Evolutionary conservation across 2,797 vertebrate species (phyloP).

Genomic region (Zenarchopterus dispar): DNA sequence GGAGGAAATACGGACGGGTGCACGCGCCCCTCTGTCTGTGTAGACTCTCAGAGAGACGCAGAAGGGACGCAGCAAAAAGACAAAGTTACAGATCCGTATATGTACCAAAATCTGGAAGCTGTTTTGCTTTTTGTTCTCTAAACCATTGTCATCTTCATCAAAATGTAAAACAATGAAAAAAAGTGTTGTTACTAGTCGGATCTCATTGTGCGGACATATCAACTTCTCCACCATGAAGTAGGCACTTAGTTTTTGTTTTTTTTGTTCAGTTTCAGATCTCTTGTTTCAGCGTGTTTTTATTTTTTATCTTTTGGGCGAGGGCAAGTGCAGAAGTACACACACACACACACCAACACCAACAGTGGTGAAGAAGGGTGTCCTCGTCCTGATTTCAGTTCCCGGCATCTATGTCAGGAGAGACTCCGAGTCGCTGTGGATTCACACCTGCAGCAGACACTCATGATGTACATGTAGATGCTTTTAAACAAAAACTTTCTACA

Average conservation of each 20-base stretch:
- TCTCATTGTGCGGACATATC: conserved; percentile 91
- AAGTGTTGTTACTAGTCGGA: conserved; percentile 85
- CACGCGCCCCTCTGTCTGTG: conserved; percentile 75
- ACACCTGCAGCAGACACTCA: too few relatives aligned
- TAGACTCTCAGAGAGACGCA: conserved; percentile 88
- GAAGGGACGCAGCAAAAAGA: conserved; percentile 82
- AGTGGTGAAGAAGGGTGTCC: too few relatives aligned
- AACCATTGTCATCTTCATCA: conserved; percentile 80
- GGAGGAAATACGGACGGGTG: conserved; percentile 26
- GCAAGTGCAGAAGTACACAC: conserved; percentile 74
- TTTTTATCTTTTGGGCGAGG: conserved; percentile 58
- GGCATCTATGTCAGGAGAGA: too few relatives aligned
- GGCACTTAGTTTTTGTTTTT: conserved; percentile 75
- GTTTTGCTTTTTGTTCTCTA: conserved; percentile 85
- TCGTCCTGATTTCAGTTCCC: too few relatives aligned
- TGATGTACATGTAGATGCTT: too few relatives aligned
- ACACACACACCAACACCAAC: conserved; percentile 51
- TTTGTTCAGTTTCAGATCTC: conserved; percentile 82
- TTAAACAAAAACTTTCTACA: too few relatives aligned
- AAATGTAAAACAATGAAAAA: conserved; percentile 80
- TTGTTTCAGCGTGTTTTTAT: conserved; percentile 80
- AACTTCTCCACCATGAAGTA: conserved; percentile 77
- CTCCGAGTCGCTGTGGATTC: too few relatives aligned
- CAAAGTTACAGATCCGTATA: conserved; percentile 86
- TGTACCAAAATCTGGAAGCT: conserved; percentile 92